phyloP scores from a whole-genome alignment of 2,797 vertebrate species.

The Acomys russatus region DNA sequence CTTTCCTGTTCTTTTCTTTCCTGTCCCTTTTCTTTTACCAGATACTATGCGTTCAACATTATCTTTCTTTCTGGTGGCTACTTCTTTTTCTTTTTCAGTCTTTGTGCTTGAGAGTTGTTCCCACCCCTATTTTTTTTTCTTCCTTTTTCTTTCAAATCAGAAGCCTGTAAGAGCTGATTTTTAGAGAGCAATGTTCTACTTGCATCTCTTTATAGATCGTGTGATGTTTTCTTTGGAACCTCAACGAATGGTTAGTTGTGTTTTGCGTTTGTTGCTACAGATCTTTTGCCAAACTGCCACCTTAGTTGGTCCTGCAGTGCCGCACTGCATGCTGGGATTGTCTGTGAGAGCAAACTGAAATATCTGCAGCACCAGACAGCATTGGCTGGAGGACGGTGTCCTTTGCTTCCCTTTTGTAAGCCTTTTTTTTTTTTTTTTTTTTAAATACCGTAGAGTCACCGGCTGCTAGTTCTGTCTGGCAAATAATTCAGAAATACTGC shows the following conservation, averaged over 20 bases:
- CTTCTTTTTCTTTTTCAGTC: background rate
- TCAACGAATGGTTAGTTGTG: constrained; percentile 69
- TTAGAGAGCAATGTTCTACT: background rate
- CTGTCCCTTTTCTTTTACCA: constrained; percentile 15
- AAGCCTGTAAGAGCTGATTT: background rate
- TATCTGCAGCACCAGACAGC: constrained; percentile 82
- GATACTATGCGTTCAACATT: constrained; percentile 77
- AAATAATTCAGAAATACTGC: constrained; percentile 84
- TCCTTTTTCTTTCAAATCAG: constrained; percentile 72
- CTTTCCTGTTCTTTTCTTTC: background rate
- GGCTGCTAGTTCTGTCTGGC: constrained; percentile 76
- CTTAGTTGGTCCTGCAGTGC: constrained; percentile 83
- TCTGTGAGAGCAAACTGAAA: constrained; percentile 65
- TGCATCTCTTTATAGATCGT: constrained; percentile 63
- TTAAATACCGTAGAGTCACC: constrained; percentile 70
- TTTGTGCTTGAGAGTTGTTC: constrained; percentile 26
- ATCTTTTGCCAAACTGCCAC: constrained; percentile 83
- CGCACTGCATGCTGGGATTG: constrained; percentile 88
- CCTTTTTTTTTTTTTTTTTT: background rate
- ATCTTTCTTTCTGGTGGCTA: constrained; percentile 70
- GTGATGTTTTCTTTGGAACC: constrained; percentile 80
- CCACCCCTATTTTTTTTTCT: background rate
- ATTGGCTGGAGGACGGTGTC: constrained; percentile 77
- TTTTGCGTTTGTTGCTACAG: constrained; percentile 63
- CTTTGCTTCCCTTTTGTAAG: constrained; percentile 79